A percentile compares a stretch with the other conserved stretches of the same genome.
phyloP scores from a whole-genome alignment of 2,797 vertebrate species.

The Pempheris klunzingeri region DNA sequence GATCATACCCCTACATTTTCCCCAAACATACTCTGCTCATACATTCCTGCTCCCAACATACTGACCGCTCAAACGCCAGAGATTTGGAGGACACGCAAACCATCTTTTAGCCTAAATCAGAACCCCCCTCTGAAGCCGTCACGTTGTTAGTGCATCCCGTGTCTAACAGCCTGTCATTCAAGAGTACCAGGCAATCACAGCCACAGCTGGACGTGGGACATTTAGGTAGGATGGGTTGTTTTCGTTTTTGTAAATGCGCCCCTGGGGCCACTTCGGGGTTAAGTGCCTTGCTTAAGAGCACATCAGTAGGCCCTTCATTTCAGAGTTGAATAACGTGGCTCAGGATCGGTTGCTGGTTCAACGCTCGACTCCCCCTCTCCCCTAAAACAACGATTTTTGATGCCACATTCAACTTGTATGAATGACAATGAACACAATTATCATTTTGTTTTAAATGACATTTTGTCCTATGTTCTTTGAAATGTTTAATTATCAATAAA shows the following conservation, averaged over 20 bases:
- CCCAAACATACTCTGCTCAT: conserved; percentile 60
- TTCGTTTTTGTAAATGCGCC: conserved; percentile 68
- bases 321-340: conserved; percentile 76
- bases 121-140: conserved; percentile 54
- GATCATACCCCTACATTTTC: conserved; percentile 20
- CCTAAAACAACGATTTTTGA: conserved; percentile 64
- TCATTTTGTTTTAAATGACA: conserved; percentile 81
- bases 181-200: conserved; percentile 58
- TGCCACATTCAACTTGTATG: conserved; percentile 81
- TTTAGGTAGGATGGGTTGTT: conserved; percentile 57
- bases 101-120: conserved; percentile 55
- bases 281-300: conserved; percentile 84
- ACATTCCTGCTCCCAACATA: conserved; percentile 76
- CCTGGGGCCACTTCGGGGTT: conserved; percentile 75
- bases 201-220: conserved; percentile 67
- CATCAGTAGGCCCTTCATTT: conserved; percentile 76
- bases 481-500: conserved; percentile 85
- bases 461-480: conserved; percentile 82
- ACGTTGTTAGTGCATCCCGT: conserved; percentile 48
- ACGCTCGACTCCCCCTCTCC: conserved; percentile 61
- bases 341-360: conserved; percentile 82
- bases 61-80: conserved; percentile 46
- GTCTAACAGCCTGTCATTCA: conserved; percentile 49
- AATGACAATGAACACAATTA: conserved; percentile 77
- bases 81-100: conserved; percentile 52